Percentiles rank a stretch among this genome's conserved stretches.
phyloP scores from a whole-genome alignment of 2,113 vertebrate genomes.

The Stegostoma tigrinum region DNA sequence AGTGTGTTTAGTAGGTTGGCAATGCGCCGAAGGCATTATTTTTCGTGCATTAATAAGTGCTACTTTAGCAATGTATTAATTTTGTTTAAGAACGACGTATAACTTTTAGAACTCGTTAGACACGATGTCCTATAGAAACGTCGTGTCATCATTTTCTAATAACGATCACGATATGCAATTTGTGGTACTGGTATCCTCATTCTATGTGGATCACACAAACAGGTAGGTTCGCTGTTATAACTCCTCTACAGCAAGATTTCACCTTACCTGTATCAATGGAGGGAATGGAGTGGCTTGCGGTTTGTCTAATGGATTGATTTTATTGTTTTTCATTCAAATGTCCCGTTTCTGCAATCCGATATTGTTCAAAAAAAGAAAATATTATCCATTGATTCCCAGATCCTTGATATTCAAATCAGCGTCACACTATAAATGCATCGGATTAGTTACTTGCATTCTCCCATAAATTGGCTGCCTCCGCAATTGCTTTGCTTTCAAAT shows the following conservation, averaged over 20 bases:
- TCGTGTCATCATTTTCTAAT: neutral
- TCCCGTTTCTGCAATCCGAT: neutral
- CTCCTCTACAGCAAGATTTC: neutral
- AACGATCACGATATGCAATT: neutral
- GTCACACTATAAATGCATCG: neutral
- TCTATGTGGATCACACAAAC: neutral
- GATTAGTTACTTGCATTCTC: neutral
- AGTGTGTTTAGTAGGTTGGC: neutral
- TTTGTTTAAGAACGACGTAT: neutral
- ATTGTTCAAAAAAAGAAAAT: neutral
- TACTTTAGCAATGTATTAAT: neutral
- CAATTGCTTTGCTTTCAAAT: neutral
- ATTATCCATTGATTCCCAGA: neutral
- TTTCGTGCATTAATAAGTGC: neutral
- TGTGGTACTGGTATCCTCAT: neutral
- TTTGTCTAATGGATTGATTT: neutral
- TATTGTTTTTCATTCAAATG: neutral
- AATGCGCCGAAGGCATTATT: neutral
- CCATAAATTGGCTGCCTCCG: neutral
- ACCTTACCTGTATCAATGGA: neutral
- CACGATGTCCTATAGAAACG: neutral
- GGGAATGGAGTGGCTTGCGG: neutral
- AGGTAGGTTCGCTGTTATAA: neutral
- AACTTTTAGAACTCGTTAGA: neutral
- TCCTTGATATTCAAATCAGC: neutral